phyloP scores from a whole-genome alignment of 2,888 invertebrate genomes.

The Octonoba sinensis region DNA sequence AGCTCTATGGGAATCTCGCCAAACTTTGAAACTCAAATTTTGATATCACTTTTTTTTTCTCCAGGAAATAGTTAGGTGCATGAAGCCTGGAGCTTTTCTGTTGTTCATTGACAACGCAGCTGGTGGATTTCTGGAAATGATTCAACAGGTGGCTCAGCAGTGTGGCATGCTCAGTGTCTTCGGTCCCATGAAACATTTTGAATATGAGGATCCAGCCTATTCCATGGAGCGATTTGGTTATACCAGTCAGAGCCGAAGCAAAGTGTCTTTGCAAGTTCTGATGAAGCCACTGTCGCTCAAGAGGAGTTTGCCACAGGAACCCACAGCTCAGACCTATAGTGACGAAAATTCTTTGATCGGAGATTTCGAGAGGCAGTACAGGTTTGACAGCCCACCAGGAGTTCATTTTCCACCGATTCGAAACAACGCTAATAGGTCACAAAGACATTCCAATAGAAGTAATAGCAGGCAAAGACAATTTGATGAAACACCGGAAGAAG shows the following conservation, averaged over 20 bases:
- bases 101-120: conserved; percentile 31
- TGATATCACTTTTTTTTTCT: background rate
- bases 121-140: conserved; percentile 19
- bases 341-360: too few relatives aligned
- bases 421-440: too few relatives aligned
- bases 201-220: background rate
- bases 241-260: background rate
- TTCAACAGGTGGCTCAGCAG: background rate
- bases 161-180: background rate
- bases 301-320: too few relatives aligned
- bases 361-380: too few relatives aligned
- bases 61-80: conserved; percentile 7
- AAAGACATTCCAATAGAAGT: too few relatives aligned
- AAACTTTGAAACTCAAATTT: too few relatives aligned
- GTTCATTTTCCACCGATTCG: too few relatives aligned
- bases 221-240: background rate
- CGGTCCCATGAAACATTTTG: background rate
- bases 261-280: conserved; percentile 7
- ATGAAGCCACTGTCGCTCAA: background rate
- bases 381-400: too few relatives aligned
- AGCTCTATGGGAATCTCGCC: too few relatives aligned
- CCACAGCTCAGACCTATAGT: too few relatives aligned
- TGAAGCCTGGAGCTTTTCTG: conserved; percentile 19
- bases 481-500: too few relatives aligned
- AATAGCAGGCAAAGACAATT: too few relatives aligned